Evolutionary conservation across 2,888 invertebrate genomes (phyloP).

Genomic region (Trichogramma dendrolimi): DNA sequence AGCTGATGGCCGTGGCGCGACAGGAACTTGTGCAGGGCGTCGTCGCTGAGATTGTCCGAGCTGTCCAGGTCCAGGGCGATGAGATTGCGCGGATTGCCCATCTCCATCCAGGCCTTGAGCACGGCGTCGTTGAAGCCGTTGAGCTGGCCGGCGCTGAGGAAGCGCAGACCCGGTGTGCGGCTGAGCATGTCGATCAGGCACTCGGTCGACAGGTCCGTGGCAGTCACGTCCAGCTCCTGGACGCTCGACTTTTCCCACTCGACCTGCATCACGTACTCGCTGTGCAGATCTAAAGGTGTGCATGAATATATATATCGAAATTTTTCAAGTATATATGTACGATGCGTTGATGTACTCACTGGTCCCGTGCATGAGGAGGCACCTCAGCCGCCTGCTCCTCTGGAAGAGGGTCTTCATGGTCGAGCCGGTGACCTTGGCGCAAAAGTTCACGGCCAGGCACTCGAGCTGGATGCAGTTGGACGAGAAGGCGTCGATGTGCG

Average conservation of each 20-base stretch:
- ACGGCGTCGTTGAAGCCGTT: constrained; percentile 97
- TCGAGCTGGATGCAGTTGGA: constrained; percentile 96
- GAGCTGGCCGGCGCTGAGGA: constrained; percentile 91
- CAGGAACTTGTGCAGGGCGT: constrained; percentile 86
- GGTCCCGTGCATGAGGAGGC: constrained; percentile 94
- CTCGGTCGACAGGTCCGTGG: constrained; percentile 91
- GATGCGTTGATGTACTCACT: constrained; percentile 57
- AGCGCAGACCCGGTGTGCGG: constrained; percentile 78
- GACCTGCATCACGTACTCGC: constrained; percentile 89
- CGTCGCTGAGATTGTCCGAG: constrained; percentile 92
- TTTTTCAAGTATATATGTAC: not conserved
- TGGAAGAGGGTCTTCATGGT: constrained; percentile 92
- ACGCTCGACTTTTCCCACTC: constrained; percentile 97
- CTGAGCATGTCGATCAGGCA: constrained; percentile 89
- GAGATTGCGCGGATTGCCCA: constrained; percentile 70
- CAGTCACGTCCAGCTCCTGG: constrained; percentile 94
- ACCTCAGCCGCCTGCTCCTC: constrained; percentile 84
- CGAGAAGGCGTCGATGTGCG: constrained; percentile 96
- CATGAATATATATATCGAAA: not conserved
- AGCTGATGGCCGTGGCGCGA: constrained; percentile 85
- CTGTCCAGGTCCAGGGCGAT: constrained; percentile 89
- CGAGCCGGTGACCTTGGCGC: constrained; percentile 93
- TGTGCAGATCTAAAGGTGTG: constrained; percentile 69
- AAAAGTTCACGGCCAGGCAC: constrained; percentile 95
- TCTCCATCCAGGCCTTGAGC: constrained; percentile 84